Base-by-base conservation (phyloP, 1,140 invertebrate genomes). In the Lerema accius region DNA sequence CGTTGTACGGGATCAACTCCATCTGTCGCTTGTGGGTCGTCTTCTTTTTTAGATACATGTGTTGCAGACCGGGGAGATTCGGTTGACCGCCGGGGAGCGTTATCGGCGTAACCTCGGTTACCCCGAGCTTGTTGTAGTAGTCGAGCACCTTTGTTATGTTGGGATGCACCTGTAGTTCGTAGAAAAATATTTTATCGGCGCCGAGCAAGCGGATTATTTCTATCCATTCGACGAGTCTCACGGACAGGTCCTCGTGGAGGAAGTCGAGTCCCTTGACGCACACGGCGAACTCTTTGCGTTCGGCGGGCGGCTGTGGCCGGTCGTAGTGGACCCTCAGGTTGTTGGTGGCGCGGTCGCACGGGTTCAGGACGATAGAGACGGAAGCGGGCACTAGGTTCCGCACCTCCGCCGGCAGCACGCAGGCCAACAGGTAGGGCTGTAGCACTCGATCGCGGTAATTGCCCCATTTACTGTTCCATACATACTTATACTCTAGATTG, bases 1-100 rank as follows among this genome's bases (percentile, higher is more conserved):
- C 98, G 86, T 99, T 99, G 92, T 99, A 99, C 0, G 98, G 97
- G 70, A 99, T 98, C 32, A 99, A 92, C 85, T 99, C 98, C 86
- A 98, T 98, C 78, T 98, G 97, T 7, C 98, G 91, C 82, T 99
- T 99, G 85, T 98, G 94, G 76, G 96, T 98, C 0, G 96, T 95
- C 83, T 97, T 97, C 81, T 97, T 97, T 42, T 96, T 96, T 3
- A 98, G 91, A 74, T 97, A 98, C 84, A 97, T 93, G 84, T 98
- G 97, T 76, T 97, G 95, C 50, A 98, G 95, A 0, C 95, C 94
- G 0, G 96, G 96, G 4, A 97, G 93, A 78, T 98, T 99, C 0
- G 97, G 97, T 76, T 97, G 96, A 0, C 97, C 96, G 0, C 97
- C 98, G 0, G 97, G 97, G 43, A 99, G 87, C 0, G 97, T 98